Percentiles rank a stretch among this genome's conserved stretches.
Conservation (phyloP, 2,797 vertebrate species). For the Hippocampus kuda region DNA sequence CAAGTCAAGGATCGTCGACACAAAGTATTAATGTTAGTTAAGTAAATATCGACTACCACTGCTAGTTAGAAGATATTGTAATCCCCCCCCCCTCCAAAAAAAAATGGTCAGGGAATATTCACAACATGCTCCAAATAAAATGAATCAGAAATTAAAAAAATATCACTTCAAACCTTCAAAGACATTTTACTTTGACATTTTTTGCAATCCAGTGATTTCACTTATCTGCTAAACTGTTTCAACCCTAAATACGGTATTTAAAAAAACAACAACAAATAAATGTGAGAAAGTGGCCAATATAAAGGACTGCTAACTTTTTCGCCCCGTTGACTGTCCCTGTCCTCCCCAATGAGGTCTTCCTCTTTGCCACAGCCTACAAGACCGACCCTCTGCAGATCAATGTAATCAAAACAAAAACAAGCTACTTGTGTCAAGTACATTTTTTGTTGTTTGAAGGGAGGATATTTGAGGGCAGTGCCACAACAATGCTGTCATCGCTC, state of each 20-base stretch:
- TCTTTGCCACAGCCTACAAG: background rate
- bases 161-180: no score
- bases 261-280: background rate
- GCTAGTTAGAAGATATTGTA: no score
- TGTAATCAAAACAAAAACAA: background rate
- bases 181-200: no score
- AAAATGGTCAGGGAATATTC: no score
- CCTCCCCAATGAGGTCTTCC: background rate
- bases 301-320: background rate
- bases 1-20: no score
- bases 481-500: conserved; percentile 89
- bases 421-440: conserved; percentile 2
- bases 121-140: no score
- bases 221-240: background rate
- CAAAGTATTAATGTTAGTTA: no score
- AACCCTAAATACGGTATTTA: background rate
- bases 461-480: conserved; percentile 86
- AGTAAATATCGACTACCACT: no score
- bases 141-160: no score
- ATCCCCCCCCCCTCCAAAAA: no score
- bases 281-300: background rate
- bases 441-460: conserved; percentile 67
- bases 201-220: no score
- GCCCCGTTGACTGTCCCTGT: background rate
- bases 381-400: background rate